Evolutionary conservation across 1,140 invertebrate genomes (phyloP), one percentile per base, ranked within the genome.

Genomic region (Antheraea pernyi): DNA sequence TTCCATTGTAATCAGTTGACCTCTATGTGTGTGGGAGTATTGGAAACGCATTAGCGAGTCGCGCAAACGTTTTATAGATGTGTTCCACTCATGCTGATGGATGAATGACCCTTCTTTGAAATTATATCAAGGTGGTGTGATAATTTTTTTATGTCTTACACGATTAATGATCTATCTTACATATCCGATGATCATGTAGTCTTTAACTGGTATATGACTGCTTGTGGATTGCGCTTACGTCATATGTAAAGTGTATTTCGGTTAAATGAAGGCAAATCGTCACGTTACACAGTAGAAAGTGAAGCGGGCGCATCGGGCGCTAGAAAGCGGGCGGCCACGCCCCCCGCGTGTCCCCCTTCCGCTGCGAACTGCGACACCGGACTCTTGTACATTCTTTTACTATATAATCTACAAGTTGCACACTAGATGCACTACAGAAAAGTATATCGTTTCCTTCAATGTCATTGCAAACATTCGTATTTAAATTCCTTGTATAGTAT

Each of bases 281-380:
- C 65, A 71, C 60, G 61, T 65, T 36, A n/a, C 60, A 84, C 83
- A 83, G 83, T 91, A 89, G 88, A 91, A 91, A 91, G 88, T 88
- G 88, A 91, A 86, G 85, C 82, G 72, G 82, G 80, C 85, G 85
- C 88, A 89, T 86, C 84, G 82, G 75, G 69, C 77, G 84, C 74
- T 91, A 91, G 88, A 91, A 89, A 91, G 88, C 85, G 79, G 82
- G 74, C 78, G 68, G 74, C 67, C 70, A 11, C 39, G 39, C 39
- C 39, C 39, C 39, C 39, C 39, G 11, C 39, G 67, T n/a, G n/a
- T n/a, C n/a, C n/a, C n/a, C 60, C 66, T 8, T 16, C 63, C 37
- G 8, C 64, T n/a, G 19, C 30, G 13, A 30, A 63, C 61, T 37
- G 13, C 61, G 30, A 37, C 61, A 30, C 16, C 22, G 19, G 59